Base-by-base conservation (phyloP, 35 echinoderm and acorn worm species). In the Strongylocentrotus purpuratus region DNA sequence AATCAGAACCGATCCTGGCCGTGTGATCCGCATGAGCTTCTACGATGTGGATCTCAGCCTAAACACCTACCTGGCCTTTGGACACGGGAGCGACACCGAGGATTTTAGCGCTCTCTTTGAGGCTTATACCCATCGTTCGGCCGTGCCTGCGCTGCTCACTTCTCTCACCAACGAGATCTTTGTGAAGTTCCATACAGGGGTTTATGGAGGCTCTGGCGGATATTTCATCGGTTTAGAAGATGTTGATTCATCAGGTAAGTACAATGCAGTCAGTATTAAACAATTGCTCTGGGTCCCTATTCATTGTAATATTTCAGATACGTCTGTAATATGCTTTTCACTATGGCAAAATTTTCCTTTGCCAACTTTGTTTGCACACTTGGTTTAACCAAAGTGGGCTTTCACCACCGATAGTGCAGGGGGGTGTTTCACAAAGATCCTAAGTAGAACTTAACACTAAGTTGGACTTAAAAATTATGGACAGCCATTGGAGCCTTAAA, bases 21-120 rank as follows among this genome's bases (percentile, higher is more conserved):
- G 31, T 31, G 91, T 93, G n/a, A 93, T 93, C n/a, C 91, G 48
- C 48, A 45, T 58, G 11, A 93, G 5, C 11, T 93, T 93, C 91
- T 46, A 58, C 41, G 46, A 93, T 47, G 10, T 93, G 18, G 48
- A 93, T 93, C 91, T 93, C 31, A 32, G n/a, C 48, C 1, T 47
- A 22, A 3, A 58, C 46, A 32, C 46, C 25, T 93, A 52, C 48
- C 91, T 93, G 17, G 31, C 48, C 4, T 93, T 93, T 46, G 91
- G 91, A 8, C 32, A 20, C 31, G 91, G 91, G 15, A 46, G 9
- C 91, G 48, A 93, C 45, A 89, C 45, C 33, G 15, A 33, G 32
- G 87, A 89, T 31, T 89, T 89, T 31, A 45, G 15, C 87, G 33
- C 5, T 9, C 32, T 89, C 87, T 89, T 89, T 41, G 32, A 35